phyloP scores from a whole-genome alignment of 92 coral and sea anemone genomes.

The Meandrina meandrites region DNA sequence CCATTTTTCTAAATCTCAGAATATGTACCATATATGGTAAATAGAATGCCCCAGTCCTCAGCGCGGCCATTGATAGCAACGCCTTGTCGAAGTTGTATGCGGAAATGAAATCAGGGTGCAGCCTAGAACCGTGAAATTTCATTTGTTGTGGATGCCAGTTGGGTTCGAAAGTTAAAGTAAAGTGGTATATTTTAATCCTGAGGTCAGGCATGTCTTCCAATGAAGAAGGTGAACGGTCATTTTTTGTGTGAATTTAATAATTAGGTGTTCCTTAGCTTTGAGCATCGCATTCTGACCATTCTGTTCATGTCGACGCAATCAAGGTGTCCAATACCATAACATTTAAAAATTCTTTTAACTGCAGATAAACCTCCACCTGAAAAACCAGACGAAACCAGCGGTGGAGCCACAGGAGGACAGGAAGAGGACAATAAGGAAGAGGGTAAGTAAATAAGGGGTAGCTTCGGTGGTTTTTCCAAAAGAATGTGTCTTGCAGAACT shows the following conservation, averaged over 20 bases:
- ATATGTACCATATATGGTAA: constrained; percentile 2
- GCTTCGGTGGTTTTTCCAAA: no score
- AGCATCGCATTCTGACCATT: no score
- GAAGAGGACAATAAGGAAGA: constrained; percentile 10
- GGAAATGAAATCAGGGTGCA: not conserved
- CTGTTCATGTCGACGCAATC: not conserved
- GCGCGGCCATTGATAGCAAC: not conserved
- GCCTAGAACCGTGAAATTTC: not conserved
- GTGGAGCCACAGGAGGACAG: constrained; percentile 28
- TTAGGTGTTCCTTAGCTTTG: not conserved
- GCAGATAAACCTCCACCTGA: constrained; percentile 18
- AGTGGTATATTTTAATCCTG: not conserved
- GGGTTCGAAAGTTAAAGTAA: not conserved
- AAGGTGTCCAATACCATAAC: not conserved
- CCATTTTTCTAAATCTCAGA: constrained; percentile 38
- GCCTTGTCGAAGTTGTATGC: constrained; percentile 15
- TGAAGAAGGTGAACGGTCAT: constrained; percentile 20
- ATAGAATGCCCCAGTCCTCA: not conserved
- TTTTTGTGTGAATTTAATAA: not conserved
- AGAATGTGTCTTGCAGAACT: no score
- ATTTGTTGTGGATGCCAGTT: not conserved
- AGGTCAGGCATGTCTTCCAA: constrained; percentile 22
- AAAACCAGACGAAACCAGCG: not conserved
- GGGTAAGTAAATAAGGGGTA: not conserved
- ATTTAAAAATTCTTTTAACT: not conserved